Conservation (phyloP, 1,140 invertebrate genomes). For the Drosophila rhopaloa region DNA sequence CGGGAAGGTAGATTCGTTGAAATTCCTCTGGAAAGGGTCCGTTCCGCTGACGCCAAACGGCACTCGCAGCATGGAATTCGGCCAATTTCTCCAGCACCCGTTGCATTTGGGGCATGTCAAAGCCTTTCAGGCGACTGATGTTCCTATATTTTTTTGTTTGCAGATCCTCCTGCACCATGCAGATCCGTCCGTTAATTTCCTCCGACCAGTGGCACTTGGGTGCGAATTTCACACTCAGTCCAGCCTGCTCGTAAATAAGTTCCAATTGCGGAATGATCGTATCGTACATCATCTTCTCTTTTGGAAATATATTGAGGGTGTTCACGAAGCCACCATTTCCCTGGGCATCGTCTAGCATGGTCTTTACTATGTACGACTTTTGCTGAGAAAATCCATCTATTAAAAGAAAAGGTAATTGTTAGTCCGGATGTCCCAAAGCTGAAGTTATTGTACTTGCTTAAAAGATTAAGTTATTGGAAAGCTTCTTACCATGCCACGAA, state of each 20-base stretch:
- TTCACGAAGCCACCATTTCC: slow-evolving; percentile 70
- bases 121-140: slow-evolving; percentile 85
- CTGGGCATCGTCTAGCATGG: slow-evolving; percentile 68
- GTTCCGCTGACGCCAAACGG: slow-evolving; percentile 67
- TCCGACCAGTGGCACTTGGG: slow-evolving; percentile 74
- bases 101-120: slow-evolving; percentile 86
- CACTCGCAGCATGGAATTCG: slow-evolving; percentile 86
- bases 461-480: too few relatives aligned
- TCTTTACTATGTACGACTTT: slow-evolving; percentile 77
- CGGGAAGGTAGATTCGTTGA: slow-evolving; percentile 70
- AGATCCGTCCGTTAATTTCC: slow-evolving; percentile 68
- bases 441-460: too few relatives aligned
- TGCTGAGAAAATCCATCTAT: slow-evolving; percentile 77
- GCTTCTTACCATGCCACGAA: too few relatives aligned
- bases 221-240: slow-evolving; percentile 56
- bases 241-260: slow-evolving; percentile 71
- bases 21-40: slow-evolving; percentile 78
- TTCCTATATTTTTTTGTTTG: slow-evolving; percentile 86
- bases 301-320: slow-evolving; percentile 75
- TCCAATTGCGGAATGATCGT: slow-evolving; percentile 72
- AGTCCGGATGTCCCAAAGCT: too few relatives aligned
- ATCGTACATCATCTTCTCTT: slow-evolving; percentile 79
- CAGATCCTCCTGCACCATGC: slow-evolving; percentile 86
- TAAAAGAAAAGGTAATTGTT: not conserved
- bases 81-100: slow-evolving; percentile 86